Base-by-base conservation (phyloP, 2,888 invertebrate genomes). In the Syrphus vitripennis region DNA sequence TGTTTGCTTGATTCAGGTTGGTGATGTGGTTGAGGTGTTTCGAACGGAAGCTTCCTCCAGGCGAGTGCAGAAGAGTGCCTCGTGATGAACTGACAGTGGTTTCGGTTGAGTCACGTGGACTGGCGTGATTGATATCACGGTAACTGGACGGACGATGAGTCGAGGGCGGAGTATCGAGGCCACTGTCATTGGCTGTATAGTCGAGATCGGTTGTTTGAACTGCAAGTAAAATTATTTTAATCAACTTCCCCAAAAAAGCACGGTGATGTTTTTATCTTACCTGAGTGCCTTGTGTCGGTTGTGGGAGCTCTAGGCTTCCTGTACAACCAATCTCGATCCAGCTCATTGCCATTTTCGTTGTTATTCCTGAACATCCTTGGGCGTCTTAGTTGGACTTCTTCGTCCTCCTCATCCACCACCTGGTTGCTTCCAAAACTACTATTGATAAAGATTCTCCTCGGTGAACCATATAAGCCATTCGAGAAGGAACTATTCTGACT, bases 131-230 rank as follows among this genome's bases (percentile, higher is more conserved):
- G 9, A 90, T 90, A 88, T 92, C 92, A 50, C 92, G 91, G 84
- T 92, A 92, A 80, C 92, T 92, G 72, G 92, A 92, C 42, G 92
- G 92, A 77, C 92, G 92, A 75, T 92, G 91, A 4, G 92, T 93
- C 14, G 93, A 93, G 7, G 93, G 93, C n/a, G 93, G 92, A 45
- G 93, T 93, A 77, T 93, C 92, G 87, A 93, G 88, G 59, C 92
- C 92, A 87, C 91, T 92, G 87, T 93, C 93, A 89, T 92, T 93
- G 61, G 92, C 93, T 91, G 92, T 92, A 74, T 94, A 94, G 89
- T 94, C 94, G 88, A 94, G 93, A 89, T 94, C 94, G 77, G 94
- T 94, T 55, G 89, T 89, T 91, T 94, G 91, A 88, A 94, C 94
- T 94, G 90, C 1, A 92, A 89, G 31, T 72, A 14, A 26, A 67